These are phyloP conservation scores for Aphidius gifuensis DNA, from an alignment of 1,140 invertebrate species.

Conservation along the genomic window DNA sequence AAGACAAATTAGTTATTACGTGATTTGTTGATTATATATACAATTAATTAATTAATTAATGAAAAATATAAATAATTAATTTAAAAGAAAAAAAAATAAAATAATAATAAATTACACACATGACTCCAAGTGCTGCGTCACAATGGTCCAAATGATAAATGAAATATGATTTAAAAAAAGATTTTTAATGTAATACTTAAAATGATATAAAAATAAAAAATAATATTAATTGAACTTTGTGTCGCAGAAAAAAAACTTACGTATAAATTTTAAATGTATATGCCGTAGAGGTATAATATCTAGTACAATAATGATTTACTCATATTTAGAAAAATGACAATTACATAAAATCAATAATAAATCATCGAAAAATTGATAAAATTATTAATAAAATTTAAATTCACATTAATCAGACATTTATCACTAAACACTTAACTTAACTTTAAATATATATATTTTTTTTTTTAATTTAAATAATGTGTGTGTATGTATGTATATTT, in stretches of 20 bases:
- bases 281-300: constrained; percentile 17
- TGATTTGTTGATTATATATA: constrained; percentile 53
- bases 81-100: neutral
- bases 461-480: constrained; percentile 14
- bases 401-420: constrained; percentile 1
- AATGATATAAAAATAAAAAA: neutral
- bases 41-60: constrained; percentile 9
- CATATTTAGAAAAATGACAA: constrained; percentile 9
- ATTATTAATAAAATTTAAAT: neutral
- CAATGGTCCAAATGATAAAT: constrained; percentile 14
- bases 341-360: neutral
- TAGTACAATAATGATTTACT: constrained; percentile 23
- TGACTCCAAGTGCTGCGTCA: constrained; percentile 14
- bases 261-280: constrained; percentile 25
- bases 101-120: constrained; percentile 17
- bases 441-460: constrained; percentile 4
- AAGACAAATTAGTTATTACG: constrained; percentile 52
- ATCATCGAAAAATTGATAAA: neutral
- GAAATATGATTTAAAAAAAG: no score
- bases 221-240: constrained; percentile 19
- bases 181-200: constrained; percentile 9
- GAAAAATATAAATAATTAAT: neutral
- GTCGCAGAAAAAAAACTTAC: constrained; percentile 19
- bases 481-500: constrained; percentile 22
- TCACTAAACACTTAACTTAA: constrained; percentile 16